Base-by-base conservation (phyloP, 35 echinoderm and acorn worm genomes). In the Lytechinus variegatus region DNA sequence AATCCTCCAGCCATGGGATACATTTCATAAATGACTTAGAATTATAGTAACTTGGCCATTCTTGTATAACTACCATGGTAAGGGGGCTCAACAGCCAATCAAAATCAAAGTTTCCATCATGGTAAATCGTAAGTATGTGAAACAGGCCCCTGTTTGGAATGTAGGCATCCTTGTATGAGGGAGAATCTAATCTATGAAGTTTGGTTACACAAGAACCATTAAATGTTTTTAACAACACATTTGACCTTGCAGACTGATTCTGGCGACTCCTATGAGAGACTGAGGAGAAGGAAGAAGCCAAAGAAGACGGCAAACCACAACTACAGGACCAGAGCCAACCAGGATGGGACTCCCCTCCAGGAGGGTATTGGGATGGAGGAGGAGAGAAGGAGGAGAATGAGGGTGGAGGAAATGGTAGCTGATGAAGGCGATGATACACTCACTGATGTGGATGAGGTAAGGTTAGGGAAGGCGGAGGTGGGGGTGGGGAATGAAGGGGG, bases 241-340 rank as follows among this genome's bases (percentile, higher is more conserved):
- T 58, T 58, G 7, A 9, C 56, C 56, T 8, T 12, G 9, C 94
- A 97, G 97, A 95, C 95, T 21, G 96, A 97, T 71, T 97, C 95
- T 27, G 52, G 71, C 53, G 96, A 98, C 51, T 94, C 94, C 1
- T 91, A 87, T 12, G 97, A 97, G 54, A 93, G 96, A 93, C 91
- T 95, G 28, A 95, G 96, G 54, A 97, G 95, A 44, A 94, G 95
- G 58, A 97, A 97, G 87, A 96, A 95, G 56, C 61, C 55, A 13
- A 97, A 51, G 61, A 97, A 94, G 72, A 95, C 96, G 93, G 91
- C 54, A 8, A 86, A 97, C 53, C 97, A 98, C 92, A 91, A 87
- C 52, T 97, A 98, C 86, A 55, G 96, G 52, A 98, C 97, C 8
- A 56, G 97, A 29, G 91, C 96, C 33, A 96, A 87, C 89, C 92